Evolutionary conservation across 1,140 invertebrate species (phyloP).

Genomic region (Eurosta solidaginis): DNA sequence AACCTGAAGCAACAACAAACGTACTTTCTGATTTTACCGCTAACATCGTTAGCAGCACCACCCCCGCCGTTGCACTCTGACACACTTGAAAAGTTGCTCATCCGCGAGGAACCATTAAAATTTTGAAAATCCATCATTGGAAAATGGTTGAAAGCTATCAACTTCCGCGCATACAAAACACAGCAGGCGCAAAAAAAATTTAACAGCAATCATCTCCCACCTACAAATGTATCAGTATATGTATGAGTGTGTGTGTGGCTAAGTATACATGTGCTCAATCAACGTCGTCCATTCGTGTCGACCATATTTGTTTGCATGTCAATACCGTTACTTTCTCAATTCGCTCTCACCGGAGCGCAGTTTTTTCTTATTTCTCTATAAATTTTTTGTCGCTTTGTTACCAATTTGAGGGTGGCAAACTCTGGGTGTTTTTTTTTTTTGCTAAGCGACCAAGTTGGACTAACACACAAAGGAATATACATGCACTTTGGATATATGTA

Average conservation of each 20-base stretch:
- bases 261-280: neutral
- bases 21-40: neutral
- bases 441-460: neutral
- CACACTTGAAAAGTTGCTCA: slow-evolving; percentile 46
- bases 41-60: slow-evolving; percentile 35
- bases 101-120: slow-evolving; percentile 58
- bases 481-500: neutral
- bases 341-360: neutral
- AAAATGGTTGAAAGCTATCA: slow-evolving; percentile 53
- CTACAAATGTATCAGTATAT: neutral
- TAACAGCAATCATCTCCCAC: neutral
- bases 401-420: slow-evolving; percentile 15
- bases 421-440: slow-evolving; percentile 13
- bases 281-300: slow-evolving; percentile 20
- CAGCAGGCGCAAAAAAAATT: neutral
- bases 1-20: neutral
- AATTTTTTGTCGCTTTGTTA: neutral
- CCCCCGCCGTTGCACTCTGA: slow-evolving; percentile 33
- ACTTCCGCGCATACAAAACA: slow-evolving; percentile 46
- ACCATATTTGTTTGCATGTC: slow-evolving; percentile 36
- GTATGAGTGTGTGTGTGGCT: neutral
- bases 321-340: slow-evolving; percentile 25
- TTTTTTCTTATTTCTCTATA: neutral
- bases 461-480: neutral
- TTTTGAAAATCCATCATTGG: slow-evolving; percentile 60